Evolutionary conservation across 2,797 vertebrate species (phyloP), one percentile per base, ranked within the genome.

Genomic region (Pagetopsis macropterus): DNA sequence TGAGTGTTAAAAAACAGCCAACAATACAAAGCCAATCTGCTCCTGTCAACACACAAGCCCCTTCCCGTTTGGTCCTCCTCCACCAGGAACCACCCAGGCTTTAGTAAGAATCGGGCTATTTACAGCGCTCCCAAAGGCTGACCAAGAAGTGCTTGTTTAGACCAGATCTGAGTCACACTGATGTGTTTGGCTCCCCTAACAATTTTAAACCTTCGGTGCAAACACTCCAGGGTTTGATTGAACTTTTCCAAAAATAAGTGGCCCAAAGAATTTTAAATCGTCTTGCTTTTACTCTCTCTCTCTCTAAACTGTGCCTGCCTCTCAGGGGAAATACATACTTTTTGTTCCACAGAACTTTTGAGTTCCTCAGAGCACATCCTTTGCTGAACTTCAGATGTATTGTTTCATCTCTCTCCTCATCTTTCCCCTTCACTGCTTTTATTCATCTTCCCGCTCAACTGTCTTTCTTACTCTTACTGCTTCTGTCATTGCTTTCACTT

Each of bases 241-340:
- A 87, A 79, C 68, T 51, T 54, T 72, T 84, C 69, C 63, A 66
- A 78, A 87, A 81, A 84, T 75, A 79, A 82, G 62, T 37, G 31
- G 3, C 17, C 4, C n/a, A 21, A 57, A 70, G 70, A 84, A 75
- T 76, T 79, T 75, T 3, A 72, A 85, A 65, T 78, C 0, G 3
- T 76, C 58, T 58, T 51, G 57, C 46, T 71, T 78, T 76, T 41
- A 68, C 51, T 76, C 44, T 44, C 43, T 54, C 43, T 54, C 68
- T 65, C 62, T 75, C 48, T 68, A 17, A 75, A 82, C 41, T 46
- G 27, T 12, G 31, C 40, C 51, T 33, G 15, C 3, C 71, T 54
- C 76, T 62, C 62, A 0, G 54, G 79, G 74, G 58, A 81, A 66
- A 61, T 3, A 5, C n/a, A 67, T 46, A 14, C 1, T 54, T 72